phyloP scores from a whole-genome alignment of 2,797 vertebrate species.

The Pipistrellus kuhlii region DNA sequence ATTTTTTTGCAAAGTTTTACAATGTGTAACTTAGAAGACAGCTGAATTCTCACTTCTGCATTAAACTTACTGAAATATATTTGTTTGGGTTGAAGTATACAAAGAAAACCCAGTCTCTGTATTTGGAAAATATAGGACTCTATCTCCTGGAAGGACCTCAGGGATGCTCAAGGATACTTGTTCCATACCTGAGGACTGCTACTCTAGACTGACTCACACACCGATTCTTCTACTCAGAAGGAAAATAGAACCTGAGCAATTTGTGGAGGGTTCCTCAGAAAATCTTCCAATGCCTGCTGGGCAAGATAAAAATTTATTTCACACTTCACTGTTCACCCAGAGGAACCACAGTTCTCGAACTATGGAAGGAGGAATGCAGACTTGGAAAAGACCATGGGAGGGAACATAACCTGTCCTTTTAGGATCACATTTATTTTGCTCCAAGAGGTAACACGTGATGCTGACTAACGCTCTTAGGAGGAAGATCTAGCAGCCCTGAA shows the following conservation, averaged over 20 bases:
- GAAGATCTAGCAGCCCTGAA: not conserved
- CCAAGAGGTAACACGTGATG: not conserved
- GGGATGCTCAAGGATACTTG: not conserved
- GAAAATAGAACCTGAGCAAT: not conserved
- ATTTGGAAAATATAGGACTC: not conserved
- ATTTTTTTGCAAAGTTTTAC: not conserved
- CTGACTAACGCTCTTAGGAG: not conserved
- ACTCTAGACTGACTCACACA: not conserved
- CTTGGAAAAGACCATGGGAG: not conserved
- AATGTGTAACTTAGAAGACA: not conserved
- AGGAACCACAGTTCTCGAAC: not conserved
- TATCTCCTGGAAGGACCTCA: not conserved
- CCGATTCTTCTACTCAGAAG: not conserved
- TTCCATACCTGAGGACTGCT: not conserved
- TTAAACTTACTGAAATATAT: not conserved
- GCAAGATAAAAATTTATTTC: not conserved
- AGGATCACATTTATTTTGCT: not conserved
- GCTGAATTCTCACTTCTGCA: not conserved
- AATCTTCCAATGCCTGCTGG: not conserved
- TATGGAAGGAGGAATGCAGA: not conserved
- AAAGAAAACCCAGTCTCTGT: not conserved
- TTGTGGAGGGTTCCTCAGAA: not conserved
- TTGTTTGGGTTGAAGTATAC: not conserved
- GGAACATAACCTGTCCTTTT: not conserved
- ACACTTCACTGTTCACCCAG: not conserved